phyloP scores from a whole-genome alignment of 1,140 invertebrate species.

The Diorhabda carinulata region DNA sequence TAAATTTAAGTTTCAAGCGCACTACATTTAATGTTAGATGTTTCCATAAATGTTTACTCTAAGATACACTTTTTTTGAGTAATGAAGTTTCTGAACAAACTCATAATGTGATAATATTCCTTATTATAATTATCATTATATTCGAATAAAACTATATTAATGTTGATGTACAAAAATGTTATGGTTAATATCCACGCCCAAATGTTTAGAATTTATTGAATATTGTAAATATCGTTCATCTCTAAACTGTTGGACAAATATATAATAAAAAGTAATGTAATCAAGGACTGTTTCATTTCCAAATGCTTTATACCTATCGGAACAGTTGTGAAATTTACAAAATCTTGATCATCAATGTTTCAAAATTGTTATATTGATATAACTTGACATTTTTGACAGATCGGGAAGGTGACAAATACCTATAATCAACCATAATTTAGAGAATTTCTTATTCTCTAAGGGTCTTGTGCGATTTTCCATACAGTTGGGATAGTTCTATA shows the following conservation, averaged over 20 bases:
- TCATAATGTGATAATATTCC: not conserved
- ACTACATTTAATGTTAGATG: not conserved
- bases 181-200: not conserved
- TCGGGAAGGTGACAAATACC: too few species aligned
- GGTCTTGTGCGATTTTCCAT: too few species aligned
- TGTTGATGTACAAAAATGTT: conserved; percentile 2
- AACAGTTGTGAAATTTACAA: too few species aligned
- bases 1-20: too few species aligned
- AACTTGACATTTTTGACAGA: too few species aligned
- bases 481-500: too few species aligned
- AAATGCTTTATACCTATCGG: not conserved
- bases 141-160: not conserved
- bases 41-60: not conserved
- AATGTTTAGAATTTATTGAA: not conserved
- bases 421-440: too few species aligned
- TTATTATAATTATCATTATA: not conserved
- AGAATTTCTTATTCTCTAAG: too few species aligned
- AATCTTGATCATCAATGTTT: too few species aligned
- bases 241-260: not conserved
- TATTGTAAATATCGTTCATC: not conserved
- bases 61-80: not conserved
- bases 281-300: not conserved
- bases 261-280: not conserved
- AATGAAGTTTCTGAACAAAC: not conserved
- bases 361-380: too few species aligned